These are phyloP conservation scores for Halisarca cf. caerulea DNA, from an alignment of 37 sponge, comb jelly and placozoan genomes.

Conservation along the genomic window DNA sequence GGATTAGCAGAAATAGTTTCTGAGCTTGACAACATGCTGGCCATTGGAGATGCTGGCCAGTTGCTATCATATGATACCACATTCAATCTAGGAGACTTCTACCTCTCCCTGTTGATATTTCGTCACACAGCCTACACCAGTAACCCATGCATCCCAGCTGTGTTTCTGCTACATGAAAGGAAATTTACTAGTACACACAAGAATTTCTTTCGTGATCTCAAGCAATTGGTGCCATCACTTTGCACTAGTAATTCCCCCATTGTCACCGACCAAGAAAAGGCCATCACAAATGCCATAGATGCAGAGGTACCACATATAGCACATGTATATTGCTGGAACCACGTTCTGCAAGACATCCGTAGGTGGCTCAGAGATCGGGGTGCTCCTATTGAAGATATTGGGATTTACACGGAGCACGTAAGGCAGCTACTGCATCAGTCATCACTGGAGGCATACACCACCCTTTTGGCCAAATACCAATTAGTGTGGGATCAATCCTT, in stretches of 20 bases:
- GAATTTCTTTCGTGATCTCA: background rate
- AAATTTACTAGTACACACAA: background rate
- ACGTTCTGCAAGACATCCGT: constrained; percentile 28
- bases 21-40: constrained; percentile 35
- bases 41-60: background rate
- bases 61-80: constrained; percentile 50
- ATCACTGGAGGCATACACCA: background rate
- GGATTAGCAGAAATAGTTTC: background rate
- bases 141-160: background rate
- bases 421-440: background rate
- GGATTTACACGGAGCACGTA: constrained; percentile 36
- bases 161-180: background rate
- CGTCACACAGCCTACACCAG: constrained; percentile 29
- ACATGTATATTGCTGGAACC: constrained; percentile 54
- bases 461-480: background rate
- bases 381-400: constrained; percentile 41
- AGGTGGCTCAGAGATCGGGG: constrained; percentile 46
- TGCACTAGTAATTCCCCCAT: background rate
- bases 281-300: constrained; percentile 32
- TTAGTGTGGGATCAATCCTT: constrained; percentile 13
- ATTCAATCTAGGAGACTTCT: constrained; percentile 55
- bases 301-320: constrained; percentile 30
- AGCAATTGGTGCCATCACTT: background rate
- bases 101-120: constrained; percentile 30
- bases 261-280: constrained; percentile 29